Base-by-base conservation (phyloP, 92 coral and sea anemone genomes). In the Plumapathes pennacea region DNA sequence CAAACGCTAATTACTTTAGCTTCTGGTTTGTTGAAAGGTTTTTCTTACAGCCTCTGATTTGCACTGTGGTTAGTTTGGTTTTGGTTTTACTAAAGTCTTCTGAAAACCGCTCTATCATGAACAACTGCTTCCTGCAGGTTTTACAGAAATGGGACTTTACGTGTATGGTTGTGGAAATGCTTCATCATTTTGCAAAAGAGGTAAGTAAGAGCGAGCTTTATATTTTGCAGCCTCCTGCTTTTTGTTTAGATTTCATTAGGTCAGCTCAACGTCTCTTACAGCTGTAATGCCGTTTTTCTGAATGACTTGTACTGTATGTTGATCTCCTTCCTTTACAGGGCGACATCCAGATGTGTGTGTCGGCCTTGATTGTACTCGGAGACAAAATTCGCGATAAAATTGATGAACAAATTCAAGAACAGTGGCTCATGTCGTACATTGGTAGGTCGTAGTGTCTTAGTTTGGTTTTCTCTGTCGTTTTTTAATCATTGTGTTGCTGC, bases 321-420 rank as follows among this genome's bases (percentile, higher is more conserved):
- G 29, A 22, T 50, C 27, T 14, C 4, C 37, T 38, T 13, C 19
- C 7, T 10, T 29, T 24, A 18, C 61, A 94, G 99, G 96, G 92
- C 21, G 99, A 94, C 54, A 82, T 88, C 14, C 99, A 94, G 54
- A 94, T 94, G 99, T 84, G 94, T 45, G 96, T 77, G 0, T 88
- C 94, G 24, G 76, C 85, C 12, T 62, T 94, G 28, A 91, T 94
- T 33, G 99, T 94, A 22, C 97, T 94, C 37, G 99, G 99, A n/a
- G 99, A 94, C 29, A 88, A 90, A 65, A 84, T 94, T 43, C 85
- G 96, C n/a, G 49, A 54, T 34, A 75, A 67, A 61, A 83, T 94
- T 14, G 94, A 94, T 33, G 96, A 94, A 53, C 81, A 67, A 65
- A 85, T 65, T 0, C 99, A 85, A 30, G 99, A 94, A 43, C 96